phyloP scores from a whole-genome alignment of 30 jellyfish, hydroid and myxozoan genomes.

The Cassiopea andromeda region DNA sequence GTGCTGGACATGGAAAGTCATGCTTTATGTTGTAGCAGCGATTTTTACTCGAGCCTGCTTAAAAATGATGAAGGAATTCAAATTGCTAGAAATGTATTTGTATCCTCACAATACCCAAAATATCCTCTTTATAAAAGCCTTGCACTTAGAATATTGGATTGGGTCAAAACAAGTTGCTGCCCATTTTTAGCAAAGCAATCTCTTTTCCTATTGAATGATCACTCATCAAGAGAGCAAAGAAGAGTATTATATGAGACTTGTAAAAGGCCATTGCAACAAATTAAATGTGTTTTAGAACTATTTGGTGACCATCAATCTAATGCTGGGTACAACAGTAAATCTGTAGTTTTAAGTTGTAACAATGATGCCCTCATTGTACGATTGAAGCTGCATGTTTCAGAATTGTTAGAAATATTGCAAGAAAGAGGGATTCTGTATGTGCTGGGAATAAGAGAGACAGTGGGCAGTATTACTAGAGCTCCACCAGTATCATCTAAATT shows the following conservation, averaged over 20 bases:
- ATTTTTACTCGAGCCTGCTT: background rate
- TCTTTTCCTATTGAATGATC: constrained; percentile 33
- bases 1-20: background rate
- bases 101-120: constrained; percentile 26
- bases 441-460: constrained; percentile 74
- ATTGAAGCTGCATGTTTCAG: background rate
- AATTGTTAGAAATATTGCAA: constrained; percentile 23
- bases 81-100: background rate
- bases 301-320: no score
- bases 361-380: no score
- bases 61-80: background rate
- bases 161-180: constrained; percentile 27
- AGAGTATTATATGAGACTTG: constrained; percentile 12
- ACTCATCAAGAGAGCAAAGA: constrained; percentile 37
- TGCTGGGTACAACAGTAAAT: background rate
- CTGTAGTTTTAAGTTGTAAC: background rate
- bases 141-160: constrained; percentile 1
- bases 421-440: constrained; percentile 71
- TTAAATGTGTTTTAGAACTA: background rate
- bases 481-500: constrained; percentile 69
- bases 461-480: constrained; percentile 64
- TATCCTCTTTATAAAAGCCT: constrained; percentile 2
- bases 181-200: constrained; percentile 11
- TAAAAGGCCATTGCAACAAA: constrained; percentile 1
- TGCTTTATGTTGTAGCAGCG: background rate